These are phyloP conservation scores for Alethe diademata DNA, from an alignment of 2,113 vertebrate genomes.

Conservation along the genomic window DNA sequence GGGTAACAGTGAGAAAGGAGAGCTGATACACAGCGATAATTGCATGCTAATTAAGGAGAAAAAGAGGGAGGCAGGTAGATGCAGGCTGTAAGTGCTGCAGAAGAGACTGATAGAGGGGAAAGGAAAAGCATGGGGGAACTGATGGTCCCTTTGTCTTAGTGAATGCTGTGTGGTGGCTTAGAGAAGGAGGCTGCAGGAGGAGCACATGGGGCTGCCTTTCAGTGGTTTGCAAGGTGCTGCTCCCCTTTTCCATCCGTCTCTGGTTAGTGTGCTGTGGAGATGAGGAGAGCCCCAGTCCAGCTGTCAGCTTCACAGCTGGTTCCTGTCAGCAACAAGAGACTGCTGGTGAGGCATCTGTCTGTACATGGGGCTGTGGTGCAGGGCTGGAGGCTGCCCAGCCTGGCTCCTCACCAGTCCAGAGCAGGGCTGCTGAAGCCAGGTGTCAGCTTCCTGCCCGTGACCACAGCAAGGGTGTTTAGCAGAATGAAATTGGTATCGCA, in stretches of 20 bases:
- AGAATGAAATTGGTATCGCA: neutral
- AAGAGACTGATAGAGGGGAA: neutral
- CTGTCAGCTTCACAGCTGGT: neutral
- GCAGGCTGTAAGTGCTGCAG: neutral
- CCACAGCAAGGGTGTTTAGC: rapidly evolving
- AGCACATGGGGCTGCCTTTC: rapidly evolving
- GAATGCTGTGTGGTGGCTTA: neutral
- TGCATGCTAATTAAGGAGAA: neutral
- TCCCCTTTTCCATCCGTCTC: neutral
- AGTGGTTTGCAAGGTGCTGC: neutral
- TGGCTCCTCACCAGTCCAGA: neutral
- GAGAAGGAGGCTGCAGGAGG: neutral
- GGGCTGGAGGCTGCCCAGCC: neutral
- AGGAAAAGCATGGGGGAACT: neutral
- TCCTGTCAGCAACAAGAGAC: rapidly evolving
- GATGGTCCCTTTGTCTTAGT: neutral
- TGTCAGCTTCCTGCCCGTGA: neutral
- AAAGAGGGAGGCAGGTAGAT: neutral
- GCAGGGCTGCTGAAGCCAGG: neutral
- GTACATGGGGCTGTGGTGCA: neutral
- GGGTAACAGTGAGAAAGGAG: neutral
- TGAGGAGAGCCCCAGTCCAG: neutral
- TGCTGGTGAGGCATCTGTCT: neutral
- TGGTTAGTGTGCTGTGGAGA: neutral
- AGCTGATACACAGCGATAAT: neutral